Base-by-base conservation (phyloP, 1,140 invertebrate species). In the Psilanteris sp. region DNA sequence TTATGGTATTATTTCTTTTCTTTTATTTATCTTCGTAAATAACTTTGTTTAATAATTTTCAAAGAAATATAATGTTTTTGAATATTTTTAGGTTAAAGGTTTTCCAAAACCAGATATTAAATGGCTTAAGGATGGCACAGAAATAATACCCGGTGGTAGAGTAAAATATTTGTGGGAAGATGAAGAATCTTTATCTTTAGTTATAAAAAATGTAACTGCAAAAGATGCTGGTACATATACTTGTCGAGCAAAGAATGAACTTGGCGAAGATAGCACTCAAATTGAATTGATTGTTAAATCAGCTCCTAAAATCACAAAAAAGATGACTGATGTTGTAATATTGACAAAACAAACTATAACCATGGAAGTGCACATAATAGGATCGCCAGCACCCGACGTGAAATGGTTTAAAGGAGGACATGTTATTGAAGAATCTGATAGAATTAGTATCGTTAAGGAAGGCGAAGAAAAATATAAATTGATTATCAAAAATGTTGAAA, bases 51-150 rank as follows among this genome's bases (percentile, higher is more conserved):
- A n/a, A n/a, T n/a, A n/a, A n/a, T n/a, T n/a, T n/a, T n/a, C n/a
- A n/a, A n/a, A n/a, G n/a, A n/a, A n/a, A n/a, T n/a, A n/a, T n/a
- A n/a, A n/a, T n/a, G 18, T 20, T 3, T 20, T 4, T 22, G n/a
- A 11, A 37, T 27, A 37, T 26, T 41, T 54, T 6, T 26, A 95
- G 82, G 94, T 98, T 62, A 95, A 95, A 83, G 98, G 97, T 50
- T 99, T 94, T 85, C 98, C 98, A 4, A 96, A 96, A 84, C 97
- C 97, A 6, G 92, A 93, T 39, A 93, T 99, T 24, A 93, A 93
- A 24, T 98, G 96, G 94, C 93, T 92, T 24, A 95, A 97, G 81
- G 93, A 96, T 68, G 95, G 94, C 0, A 91, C 95, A 81, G 91
- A 96, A 75, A 91, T 98, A 9, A 90, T 94, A 72, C 91, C 94